Percentiles rank a stretch among this genome's conserved stretches.
Conservation (phyloP, 2,888 invertebrate genomes). For the Phaonia tiefii region DNA sequence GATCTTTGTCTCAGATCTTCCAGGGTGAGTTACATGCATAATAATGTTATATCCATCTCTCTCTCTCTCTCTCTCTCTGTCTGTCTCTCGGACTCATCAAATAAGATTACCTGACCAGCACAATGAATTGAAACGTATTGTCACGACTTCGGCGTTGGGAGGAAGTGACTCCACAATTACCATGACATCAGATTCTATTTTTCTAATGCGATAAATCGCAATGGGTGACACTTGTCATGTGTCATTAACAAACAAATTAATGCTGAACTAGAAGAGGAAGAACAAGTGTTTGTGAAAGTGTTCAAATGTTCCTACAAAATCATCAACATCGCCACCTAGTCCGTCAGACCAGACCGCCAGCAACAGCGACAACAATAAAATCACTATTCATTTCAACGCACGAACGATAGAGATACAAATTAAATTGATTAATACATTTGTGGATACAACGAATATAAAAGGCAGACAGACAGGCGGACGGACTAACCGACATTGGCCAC, state of each 20-base stretch:
- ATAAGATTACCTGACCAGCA: too few relatives aligned
- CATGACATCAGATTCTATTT: constrained; percentile 36
- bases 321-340: neutral
- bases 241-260: constrained; percentile 12
- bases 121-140: too few relatives aligned
- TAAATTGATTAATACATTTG: constrained; percentile 33
- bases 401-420: constrained; percentile 34
- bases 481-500: neutral
- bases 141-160: too few relatives aligned
- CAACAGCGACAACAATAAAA: constrained; percentile 13
- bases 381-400: constrained; percentile 37
- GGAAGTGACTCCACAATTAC: neutral
- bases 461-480: neutral
- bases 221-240: constrained; percentile 42
- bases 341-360: neutral
- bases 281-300: constrained; percentile 36
- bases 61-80: too few relatives aligned
- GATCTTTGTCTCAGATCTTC: too few relatives aligned
- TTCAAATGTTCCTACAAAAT: neutral
- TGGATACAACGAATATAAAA: neutral
- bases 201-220: constrained; percentile 30
- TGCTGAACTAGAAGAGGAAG: constrained; percentile 2
- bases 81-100: too few relatives aligned
- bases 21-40: too few relatives aligned
- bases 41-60: too few relatives aligned